Conservation (phyloP, 2,113 vertebrate species). For the Riparia riparia region DNA sequence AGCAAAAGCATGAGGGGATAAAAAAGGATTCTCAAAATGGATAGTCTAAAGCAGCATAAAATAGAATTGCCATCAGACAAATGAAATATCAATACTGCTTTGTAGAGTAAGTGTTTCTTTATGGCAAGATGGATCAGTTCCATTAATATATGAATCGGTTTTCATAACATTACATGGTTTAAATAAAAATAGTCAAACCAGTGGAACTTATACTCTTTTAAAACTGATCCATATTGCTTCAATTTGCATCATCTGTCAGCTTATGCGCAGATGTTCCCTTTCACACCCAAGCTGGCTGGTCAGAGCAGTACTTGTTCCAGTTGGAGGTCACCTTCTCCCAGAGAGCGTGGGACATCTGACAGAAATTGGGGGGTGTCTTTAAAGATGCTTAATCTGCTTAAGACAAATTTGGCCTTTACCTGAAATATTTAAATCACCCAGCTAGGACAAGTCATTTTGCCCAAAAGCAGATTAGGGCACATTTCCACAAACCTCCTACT, state of each 20-base stretch:
- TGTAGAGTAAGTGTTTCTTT: background rate
- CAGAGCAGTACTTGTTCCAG: background rate
- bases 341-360: fast-evolving
- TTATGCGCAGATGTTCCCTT: background rate
- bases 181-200: background rate
- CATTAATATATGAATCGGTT: background rate
- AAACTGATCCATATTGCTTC: background rate
- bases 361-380: background rate
- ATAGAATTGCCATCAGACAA: background rate
- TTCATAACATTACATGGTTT: background rate
- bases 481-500: background rate
- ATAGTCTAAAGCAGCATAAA: background rate
- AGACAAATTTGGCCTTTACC: background rate
- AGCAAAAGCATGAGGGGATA: background rate
- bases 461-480: background rate
- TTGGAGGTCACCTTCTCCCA: background rate
- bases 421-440: background rate
- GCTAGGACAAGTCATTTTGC: background rate
- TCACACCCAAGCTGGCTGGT: background rate
- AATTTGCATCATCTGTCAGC: background rate
- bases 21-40: background rate
- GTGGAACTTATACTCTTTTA: background rate
- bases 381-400: background rate
- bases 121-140: background rate
- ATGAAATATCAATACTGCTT: constrained; percentile 2